Conservation (phyloP, 2,113 vertebrate genomes). For the Salvelinus fontinalis region DNA sequence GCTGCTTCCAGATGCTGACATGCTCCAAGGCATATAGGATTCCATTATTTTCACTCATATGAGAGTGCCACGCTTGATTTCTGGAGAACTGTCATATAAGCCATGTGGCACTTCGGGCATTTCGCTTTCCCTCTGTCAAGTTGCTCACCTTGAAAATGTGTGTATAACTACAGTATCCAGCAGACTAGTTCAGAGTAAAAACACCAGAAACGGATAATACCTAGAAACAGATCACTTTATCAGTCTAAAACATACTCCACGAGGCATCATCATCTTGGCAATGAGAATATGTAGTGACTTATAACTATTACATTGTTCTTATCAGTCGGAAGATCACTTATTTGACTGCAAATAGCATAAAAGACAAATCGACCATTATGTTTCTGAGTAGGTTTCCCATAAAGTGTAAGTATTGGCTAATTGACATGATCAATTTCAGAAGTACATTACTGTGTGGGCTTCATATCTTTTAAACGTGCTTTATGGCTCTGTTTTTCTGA, state of each 20-base stretch:
- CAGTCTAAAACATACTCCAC: not conserved
- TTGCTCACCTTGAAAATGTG: conserved; percentile 56
- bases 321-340: too few relatives aligned
- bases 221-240: not conserved
- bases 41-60: conserved; percentile 75
- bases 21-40: conserved; percentile 71
- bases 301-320: too few relatives aligned
- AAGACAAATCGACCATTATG: too few relatives aligned
- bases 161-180: not conserved
- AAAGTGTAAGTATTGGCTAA: not conserved
- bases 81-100: conserved; percentile 54
- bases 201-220: not conserved
- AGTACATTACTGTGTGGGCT: not conserved
- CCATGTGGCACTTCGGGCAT: not conserved
- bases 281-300: too few relatives aligned
- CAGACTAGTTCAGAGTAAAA: too few relatives aligned
- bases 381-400: too few relatives aligned
- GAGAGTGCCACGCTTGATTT: conserved; percentile 71
- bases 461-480: not conserved
- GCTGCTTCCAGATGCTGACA: conserved; percentile 55
- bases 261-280: too few relatives aligned
- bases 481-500: conserved; percentile 33
- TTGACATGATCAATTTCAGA: not conserved
- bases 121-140: conserved; percentile 32
- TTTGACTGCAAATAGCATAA: too few relatives aligned